Evolutionary conservation across 1,140 invertebrate species (phyloP).

Genomic region (Theocolax elegans): DNA sequence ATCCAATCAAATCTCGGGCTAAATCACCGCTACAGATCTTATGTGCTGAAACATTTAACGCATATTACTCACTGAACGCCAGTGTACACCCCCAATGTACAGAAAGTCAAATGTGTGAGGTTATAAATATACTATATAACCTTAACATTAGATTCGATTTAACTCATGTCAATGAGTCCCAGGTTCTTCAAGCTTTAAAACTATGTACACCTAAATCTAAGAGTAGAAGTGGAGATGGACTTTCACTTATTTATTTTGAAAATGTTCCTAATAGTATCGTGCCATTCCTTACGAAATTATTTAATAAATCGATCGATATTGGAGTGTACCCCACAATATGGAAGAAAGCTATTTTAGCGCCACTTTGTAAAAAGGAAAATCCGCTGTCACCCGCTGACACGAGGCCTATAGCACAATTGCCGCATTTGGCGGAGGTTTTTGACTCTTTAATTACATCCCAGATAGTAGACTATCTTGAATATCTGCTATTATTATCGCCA

Average conservation of each 20-base stretch:
- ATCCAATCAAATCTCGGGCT: no score
- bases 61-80: no score
- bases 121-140: no score
- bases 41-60: no score
- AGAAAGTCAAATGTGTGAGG: no score
- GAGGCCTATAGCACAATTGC: not conserved
- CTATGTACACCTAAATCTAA: no score
- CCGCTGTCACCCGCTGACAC: not conserved
- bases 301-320: not conserved
- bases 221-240: no score
- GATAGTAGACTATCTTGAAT: not conserved
- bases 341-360: not conserved
- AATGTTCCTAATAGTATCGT: not conserved
- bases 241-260: not conserved
- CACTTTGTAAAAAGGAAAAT: not conserved
- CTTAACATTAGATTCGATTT: no score
- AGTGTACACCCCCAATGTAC: no score
- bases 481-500: not conserved
- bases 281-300: not conserved
- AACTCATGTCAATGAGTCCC: no score
- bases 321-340: not conserved
- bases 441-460: not conserved
- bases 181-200: no score
- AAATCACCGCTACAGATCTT: no score
- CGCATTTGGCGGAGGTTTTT: conserved; percentile 6